Conservation (phyloP, 2,113 vertebrate species). For the Stercorarius parasiticus region DNA sequence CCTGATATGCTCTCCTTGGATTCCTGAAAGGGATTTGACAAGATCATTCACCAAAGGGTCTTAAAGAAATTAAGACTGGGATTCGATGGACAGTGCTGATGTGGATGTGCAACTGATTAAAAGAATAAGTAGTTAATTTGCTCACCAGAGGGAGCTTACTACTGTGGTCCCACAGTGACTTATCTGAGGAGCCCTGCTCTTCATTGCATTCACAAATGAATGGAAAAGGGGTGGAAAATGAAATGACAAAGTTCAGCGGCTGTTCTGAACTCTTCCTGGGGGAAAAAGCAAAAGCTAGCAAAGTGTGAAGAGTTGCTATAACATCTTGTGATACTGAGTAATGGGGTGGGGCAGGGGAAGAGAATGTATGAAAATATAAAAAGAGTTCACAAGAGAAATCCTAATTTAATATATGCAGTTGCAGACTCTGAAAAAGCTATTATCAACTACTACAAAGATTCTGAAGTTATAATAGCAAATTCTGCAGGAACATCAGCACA, state of each 20-base stretch:
- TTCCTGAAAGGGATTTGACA: not conserved
- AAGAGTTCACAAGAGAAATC: not conserved
- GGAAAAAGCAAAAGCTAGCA: not conserved
- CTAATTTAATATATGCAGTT: not conserved
- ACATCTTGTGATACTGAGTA: not conserved
- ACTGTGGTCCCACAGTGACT: not conserved
- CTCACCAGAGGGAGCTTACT: not conserved
- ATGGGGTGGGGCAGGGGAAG: not conserved
- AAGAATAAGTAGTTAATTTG: not conserved
- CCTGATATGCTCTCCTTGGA: not conserved
- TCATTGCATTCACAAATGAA: not conserved
- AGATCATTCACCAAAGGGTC: not conserved
- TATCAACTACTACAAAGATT: not conserved
- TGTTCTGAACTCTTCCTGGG: not conserved
- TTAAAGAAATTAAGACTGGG: not conserved
- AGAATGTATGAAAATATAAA: not conserved
- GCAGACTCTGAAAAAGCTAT: not conserved
- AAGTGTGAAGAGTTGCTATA: not conserved
- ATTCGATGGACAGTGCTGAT: not conserved
- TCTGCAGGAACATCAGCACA: not conserved
- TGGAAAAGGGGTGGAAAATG: not conserved
- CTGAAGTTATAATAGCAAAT: not conserved
- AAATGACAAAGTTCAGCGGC: not conserved
- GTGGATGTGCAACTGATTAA: not conserved
- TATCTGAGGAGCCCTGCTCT: not conserved